Base-by-base conservation (phyloP, 1,140 invertebrate genomes). In the Drosophila busckii region DNA sequence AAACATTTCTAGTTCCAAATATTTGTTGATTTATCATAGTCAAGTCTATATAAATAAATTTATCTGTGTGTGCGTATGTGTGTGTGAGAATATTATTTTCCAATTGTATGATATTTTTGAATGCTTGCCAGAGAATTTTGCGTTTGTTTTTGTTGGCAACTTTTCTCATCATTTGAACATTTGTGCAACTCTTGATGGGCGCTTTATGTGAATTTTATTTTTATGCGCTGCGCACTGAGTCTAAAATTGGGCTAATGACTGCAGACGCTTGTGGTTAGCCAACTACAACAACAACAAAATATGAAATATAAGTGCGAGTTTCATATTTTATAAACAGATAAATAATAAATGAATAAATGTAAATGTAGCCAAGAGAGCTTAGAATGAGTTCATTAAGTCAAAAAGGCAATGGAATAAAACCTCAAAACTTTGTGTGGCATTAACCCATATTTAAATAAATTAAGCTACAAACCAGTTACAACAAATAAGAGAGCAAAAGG, bases 171-270 rank as follows among this genome's bases (percentile, higher is more conserved):
- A 34, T 38, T 70, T 59, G 34, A 31, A 4, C 20, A 49, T 37
- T 78, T 53, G 48, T 61, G 56, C 23, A 29, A 40, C 28, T 46
- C n/a, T n/a, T 46, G 38, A 54, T 61, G 41, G 35, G 23, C n/a
- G n/a, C 10, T 44, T 62, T 48, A 56, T 62, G 48, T 41, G 25
- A 35, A 42, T 66, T 48, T 52, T 37, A 48, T 54, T 35, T 40
- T 40, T 42, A 45, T 66, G 25, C 29, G 29, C 53, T 29, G 20
- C 25, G 23, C 41, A 26, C 5, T 50, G 45, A n/a, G n/a, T 53
- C 44, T 56, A 10, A 66, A 82, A 67, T 69, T 82, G 53, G 75
- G 75, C 69, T 76, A 83, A 84, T 83, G 54, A 50, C 67, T 63
- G 53, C 34, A 38, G 60, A 38, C 64, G n/a, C n/a, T n/a, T 69